Percentiles rank a stretch among this genome's conserved stretches.
phyloP scores from a whole-genome alignment of 2,113 vertebrate species.

The Dicentrarchus labrax region DNA sequence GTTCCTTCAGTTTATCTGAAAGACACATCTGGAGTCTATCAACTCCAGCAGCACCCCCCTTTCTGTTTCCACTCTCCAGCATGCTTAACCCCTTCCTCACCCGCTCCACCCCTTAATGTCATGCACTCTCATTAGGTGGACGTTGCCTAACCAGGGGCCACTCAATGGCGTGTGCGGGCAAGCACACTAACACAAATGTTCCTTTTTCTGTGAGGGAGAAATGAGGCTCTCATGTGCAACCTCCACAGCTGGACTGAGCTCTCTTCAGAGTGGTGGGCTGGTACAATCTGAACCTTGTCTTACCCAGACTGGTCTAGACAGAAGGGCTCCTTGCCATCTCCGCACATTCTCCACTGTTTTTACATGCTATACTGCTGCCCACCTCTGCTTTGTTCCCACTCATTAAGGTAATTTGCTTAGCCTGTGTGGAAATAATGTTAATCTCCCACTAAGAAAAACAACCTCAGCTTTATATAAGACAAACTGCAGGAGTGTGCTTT shows the following conservation, averaged over 20 bases:
- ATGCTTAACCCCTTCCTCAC: constrained; percentile 87
- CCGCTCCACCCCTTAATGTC: constrained; percentile 76
- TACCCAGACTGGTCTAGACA: constrained; percentile 63
- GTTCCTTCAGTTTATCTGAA: constrained; percentile 87
- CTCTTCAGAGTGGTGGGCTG: constrained; percentile 38
- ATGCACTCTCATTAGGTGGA: constrained; percentile 76
- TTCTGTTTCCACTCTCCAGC: constrained; percentile 80
- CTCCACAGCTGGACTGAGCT: constrained; percentile 39
- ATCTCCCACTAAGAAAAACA: constrained; percentile 74
- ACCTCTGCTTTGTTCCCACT: constrained; percentile 69
- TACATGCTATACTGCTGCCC: constrained; percentile 34
- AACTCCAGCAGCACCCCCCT: constrained; percentile 81
- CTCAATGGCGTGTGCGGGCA: constrained; percentile 59
- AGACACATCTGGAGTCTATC: constrained; percentile 90
- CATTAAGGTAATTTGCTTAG: constrained; percentile 67
- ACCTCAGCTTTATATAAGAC: constrained; percentile 67
- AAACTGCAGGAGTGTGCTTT: constrained; percentile 64
- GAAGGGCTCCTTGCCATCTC: constrained; percentile 51
- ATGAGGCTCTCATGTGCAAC: constrained; percentile 45
- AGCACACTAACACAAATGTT: constrained; percentile 64
- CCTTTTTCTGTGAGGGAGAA: constrained; percentile 49
- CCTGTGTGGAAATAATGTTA: constrained; percentile 76
- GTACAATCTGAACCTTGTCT: constrained; percentile 58
- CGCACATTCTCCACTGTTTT: constrained; percentile 54
- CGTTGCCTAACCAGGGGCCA: constrained; percentile 61